Base-by-base conservation (phyloP, 2,888 invertebrate genomes). In the Caenorhabditis parvicauda region DNA sequence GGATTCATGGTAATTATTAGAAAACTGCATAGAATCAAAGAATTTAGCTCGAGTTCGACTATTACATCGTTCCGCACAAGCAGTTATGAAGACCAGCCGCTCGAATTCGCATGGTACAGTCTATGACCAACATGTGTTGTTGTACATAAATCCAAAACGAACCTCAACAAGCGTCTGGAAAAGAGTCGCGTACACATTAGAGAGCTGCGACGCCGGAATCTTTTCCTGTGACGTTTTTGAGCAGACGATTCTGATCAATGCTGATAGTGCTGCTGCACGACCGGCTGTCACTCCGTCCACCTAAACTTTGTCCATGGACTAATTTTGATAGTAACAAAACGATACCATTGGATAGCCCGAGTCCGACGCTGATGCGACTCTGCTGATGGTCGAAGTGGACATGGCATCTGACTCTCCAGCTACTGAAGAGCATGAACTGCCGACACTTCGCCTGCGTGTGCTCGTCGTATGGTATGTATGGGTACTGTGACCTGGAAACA, bases 201-300 rank as follows among this genome's bases (percentile, higher is more conserved):
- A 91, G 75, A 94, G 86, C 84, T 96, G 96, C 2, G 85, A 90
- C 0, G 93, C 91, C 51, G 91, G 85, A 73, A 98, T 91, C 80
- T 90, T 89, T 84, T 94, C 94, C 38, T 90, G 90, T 1, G 92
- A 91, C 83, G 91, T 92, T 84, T 93, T 93, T 0, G 94, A 89
- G 82, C 92, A 94, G 82, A 98, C 89, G 80, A 96, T 92, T 76
- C 94, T 87, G 51, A 96, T 96, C 22, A 98, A 84, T 2, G 95
- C 89, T 7, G 64, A 63, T 7, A 70, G 42, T 9, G 70, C 70
- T 12, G 67, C 66, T 3, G 70, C 70, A 50, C 67, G 56, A 21
- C 67, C 70, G 1, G 70, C 70, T 7, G 59, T 62, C 38, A 70
- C 59, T 14, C 70, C 70, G 27, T 63, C 63, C 5, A 63, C 48